These are phyloP conservation scores for Apostichopus leukothele DNA, from an alignment of 53 echinoderm and acorn worm genomes.

Conservation along the genomic window DNA sequence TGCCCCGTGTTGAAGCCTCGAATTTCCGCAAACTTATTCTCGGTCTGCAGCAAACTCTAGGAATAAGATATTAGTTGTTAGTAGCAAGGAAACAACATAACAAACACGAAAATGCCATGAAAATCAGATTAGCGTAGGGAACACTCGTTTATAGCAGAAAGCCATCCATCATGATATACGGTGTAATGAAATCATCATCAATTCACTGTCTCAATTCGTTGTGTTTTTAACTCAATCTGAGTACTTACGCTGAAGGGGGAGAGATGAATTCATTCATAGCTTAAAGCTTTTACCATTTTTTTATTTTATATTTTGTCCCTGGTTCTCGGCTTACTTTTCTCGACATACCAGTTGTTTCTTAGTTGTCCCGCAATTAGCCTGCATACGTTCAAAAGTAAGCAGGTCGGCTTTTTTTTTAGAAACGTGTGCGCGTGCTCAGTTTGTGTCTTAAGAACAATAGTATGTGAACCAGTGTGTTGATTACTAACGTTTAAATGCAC, in stretches of 20 bases:
- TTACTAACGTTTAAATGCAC: no score
- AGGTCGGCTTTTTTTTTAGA: background rate
- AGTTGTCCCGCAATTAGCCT: background rate
- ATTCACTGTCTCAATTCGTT: background rate
- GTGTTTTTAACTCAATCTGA: constrained; percentile 13
- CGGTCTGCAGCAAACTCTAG: background rate
- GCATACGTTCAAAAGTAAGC: background rate
- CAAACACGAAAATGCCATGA: constrained; percentile 45
- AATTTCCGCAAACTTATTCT: constrained; percentile 9
- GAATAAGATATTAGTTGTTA: constrained; percentile 45
- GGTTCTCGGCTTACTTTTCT: background rate
- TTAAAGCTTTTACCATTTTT: background rate
- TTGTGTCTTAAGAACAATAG: background rate
- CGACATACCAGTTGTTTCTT: background rate
- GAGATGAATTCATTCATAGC: constrained; percentile 28
- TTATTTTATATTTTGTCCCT: background rate
- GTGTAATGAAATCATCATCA: constrained; percentile 27
- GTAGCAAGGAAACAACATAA: constrained; percentile 39
- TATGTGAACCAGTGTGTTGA: no score
- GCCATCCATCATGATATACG: constrained; percentile 40
- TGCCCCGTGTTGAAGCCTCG: constrained; percentile 19
- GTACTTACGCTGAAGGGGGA: background rate
- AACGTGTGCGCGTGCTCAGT: background rate
- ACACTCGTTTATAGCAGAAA: constrained; percentile 20
- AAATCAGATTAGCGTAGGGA: constrained; percentile 34